Evolutionary conservation across 2,888 invertebrate species (phyloP), one percentile per base, ranked within the genome.

Genomic region (Cantharis nigra): DNA sequence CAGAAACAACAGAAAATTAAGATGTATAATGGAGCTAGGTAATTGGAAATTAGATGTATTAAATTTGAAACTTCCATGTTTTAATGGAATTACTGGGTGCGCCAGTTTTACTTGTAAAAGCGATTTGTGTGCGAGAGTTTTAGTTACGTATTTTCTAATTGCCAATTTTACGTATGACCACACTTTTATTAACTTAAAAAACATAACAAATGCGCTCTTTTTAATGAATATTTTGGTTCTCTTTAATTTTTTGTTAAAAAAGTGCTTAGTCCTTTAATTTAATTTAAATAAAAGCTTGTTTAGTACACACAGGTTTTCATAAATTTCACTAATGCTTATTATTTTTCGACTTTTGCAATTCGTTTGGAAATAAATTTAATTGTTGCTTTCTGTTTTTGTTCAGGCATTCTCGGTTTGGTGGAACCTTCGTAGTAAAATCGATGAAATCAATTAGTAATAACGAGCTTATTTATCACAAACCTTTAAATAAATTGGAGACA

Each of bases 341-440:
- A 67, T 67, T 20, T 26, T 67, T 67, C 26, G 10, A 70, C 11
- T 33, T 28, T 64, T 74, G 26, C 16, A 63, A 28, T 74, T 69
- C 70, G 69, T 33, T 70, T 49, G 49, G 49, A 49, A 49, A 49
- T 49, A 49, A 49, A 49, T 49, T 49, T 49, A 49, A 49, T 49
- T 49, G 49, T 49, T 49, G 49, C 63, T 64, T 70, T 20, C 26
- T 69, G 16, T 33, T 75, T 75, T 71, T 63, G 78, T 83, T 63
- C 85, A 95, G 98, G 83, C 97, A 97, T 89, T 97, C 98, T 0
- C 92, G 96, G 80, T 98, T 98, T 87, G 97, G 97, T 33, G 98
- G 98, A 71, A 97, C 98, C 9, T 99, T 94, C 89, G 94, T 96
- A 0, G 93, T 99, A 16, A 93, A 95, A 87, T 97, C 98, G 87